These are phyloP conservation scores for Nematopogon swammerdamellus DNA, from an alignment of 2,888 invertebrate genomes.

Conservation along the genomic window DNA sequence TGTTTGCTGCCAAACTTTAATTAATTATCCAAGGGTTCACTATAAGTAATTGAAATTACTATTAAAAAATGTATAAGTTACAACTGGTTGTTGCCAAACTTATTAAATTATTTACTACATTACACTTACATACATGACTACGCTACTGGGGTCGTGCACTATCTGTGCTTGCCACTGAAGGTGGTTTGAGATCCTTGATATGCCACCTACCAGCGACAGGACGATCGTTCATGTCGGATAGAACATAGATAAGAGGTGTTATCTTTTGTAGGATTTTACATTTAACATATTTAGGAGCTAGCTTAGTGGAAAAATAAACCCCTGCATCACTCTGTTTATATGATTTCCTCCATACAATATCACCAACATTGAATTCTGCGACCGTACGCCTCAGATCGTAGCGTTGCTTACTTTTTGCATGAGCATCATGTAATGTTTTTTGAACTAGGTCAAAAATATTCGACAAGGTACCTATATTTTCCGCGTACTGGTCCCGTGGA, in stretches of 20 bases:
- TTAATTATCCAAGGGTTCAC: too few species aligned
- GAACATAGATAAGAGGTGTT: background rate
- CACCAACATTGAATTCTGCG: conserved; percentile 3
- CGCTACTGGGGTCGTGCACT: too few species aligned
- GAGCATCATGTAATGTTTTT: background rate
- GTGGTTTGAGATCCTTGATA: background rate
- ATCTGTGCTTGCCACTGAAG: too few species aligned
- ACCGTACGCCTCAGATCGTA: background rate
- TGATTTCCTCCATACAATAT: conserved; percentile 14
- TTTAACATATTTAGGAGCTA: background rate
- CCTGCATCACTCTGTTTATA: conserved; percentile 13
- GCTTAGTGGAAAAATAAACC: conserved; percentile 1
- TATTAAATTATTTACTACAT: too few species aligned
- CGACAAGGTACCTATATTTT: conserved; percentile 3
- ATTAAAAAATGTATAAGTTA: too few species aligned
- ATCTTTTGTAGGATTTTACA: background rate
- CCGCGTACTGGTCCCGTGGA: conserved; percentile 5
- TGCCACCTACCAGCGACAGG: background rate
- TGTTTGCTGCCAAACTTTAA: too few species aligned
- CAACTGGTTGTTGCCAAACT: too few species aligned
- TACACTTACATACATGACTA: too few species aligned
- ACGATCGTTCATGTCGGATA: background rate
- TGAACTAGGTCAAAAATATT: conserved; percentile 1
- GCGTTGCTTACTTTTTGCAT: background rate
- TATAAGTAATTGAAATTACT: too few species aligned